phyloP scores from a whole-genome alignment of 2,888 invertebrate genomes.

The Dioctria rufipes region DNA sequence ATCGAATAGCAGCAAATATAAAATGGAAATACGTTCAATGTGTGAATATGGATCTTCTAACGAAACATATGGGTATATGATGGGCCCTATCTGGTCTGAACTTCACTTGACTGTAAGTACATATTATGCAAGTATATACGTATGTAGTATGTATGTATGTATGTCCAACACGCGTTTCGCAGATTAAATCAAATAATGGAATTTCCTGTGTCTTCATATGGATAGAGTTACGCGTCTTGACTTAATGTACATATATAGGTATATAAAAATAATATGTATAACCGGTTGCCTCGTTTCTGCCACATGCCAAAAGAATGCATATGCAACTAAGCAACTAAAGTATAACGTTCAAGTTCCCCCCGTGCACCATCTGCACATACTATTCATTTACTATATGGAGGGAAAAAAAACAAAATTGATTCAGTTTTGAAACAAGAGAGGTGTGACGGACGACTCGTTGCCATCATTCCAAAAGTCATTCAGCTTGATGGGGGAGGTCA shows the following conservation, averaged over 20 bases:
- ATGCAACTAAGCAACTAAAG: not conserved
- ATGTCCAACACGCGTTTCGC: constrained; percentile 21
- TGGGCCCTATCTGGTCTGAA: too few relatives aligned
- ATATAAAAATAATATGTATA: not conserved
- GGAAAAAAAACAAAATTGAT: not conserved
- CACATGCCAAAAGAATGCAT: constrained; percentile 22
- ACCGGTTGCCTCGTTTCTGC: constrained; percentile 39
- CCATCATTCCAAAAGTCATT: constrained; percentile 22
- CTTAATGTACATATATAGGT: too few relatives aligned
- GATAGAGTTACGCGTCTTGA: constrained; percentile 6
- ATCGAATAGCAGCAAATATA: too few relatives aligned
- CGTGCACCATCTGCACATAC: constrained; percentile 10
- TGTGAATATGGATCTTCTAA: too few relatives aligned
- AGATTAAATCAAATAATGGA: constrained; percentile 50
- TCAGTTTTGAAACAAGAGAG: not conserved
- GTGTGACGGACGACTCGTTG: constrained; percentile 38
- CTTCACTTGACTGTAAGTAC: too few relatives aligned
- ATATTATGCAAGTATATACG: too few relatives aligned
- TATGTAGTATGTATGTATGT: too few relatives aligned
- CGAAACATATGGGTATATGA: too few relatives aligned
- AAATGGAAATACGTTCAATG: too few relatives aligned
- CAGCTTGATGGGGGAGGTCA: not conserved
- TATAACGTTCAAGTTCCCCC: not conserved
- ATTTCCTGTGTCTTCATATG: constrained; percentile 31
- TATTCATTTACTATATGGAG: too few relatives aligned